Percentiles rank a stretch among this genome's conserved stretches.
phyloP scores from a whole-genome alignment of 2,888 invertebrate species.

The Colostygia pectinataria region DNA sequence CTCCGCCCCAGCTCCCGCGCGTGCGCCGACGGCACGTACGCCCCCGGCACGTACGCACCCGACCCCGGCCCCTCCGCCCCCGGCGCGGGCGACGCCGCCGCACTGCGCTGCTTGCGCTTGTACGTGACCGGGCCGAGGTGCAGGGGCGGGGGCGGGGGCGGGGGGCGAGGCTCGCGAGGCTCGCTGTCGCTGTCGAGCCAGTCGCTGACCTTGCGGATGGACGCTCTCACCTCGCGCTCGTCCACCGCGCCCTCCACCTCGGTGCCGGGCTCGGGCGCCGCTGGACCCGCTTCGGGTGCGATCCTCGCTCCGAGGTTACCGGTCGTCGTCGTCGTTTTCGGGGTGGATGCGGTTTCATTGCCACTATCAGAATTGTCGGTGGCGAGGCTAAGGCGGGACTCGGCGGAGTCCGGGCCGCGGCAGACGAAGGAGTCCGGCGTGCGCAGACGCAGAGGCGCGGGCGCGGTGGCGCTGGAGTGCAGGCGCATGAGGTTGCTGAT shows the following conservation, averaged over 20 bases:
- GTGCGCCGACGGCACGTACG: conserved; percentile 1
- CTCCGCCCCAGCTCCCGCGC: conserved; percentile 2
- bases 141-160: not conserved
- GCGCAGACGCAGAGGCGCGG: conserved; percentile 38
- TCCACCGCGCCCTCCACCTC: not conserved
- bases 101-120: not conserved
- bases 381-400: too few species aligned
- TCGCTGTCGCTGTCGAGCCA: not conserved
- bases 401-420: not conserved
- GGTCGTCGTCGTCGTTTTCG: too few species aligned
- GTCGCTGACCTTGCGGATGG: conserved; percentile 1
- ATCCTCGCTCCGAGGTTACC: too few species aligned
- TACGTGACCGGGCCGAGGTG: not conserved
- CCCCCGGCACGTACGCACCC: not conserved
- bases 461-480: conserved; percentile 39
- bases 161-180: not conserved
- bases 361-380: too few species aligned
- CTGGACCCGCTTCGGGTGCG: not conserved
- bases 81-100: not conserved
- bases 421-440: conserved; percentile 20
- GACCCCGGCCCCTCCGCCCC: not conserved
- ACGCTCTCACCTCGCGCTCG: not conserved
- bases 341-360: too few species aligned
- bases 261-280: not conserved
- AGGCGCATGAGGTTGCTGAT: conserved; percentile 57